Base-by-base conservation (phyloP, 1,140 invertebrate species). In the Diachasma alloeum region DNA sequence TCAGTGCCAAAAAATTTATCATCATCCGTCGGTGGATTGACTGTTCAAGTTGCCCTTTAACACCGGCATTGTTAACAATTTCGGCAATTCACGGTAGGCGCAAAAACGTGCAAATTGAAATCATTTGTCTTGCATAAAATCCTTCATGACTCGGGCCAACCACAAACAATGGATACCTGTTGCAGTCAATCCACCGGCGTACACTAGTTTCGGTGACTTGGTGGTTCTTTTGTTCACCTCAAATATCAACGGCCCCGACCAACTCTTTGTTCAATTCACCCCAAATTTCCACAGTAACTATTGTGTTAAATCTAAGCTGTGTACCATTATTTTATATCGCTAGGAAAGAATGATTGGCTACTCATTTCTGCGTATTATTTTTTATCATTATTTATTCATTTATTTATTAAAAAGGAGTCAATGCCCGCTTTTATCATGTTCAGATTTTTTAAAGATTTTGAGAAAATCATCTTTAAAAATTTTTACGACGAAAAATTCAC, bases 141-240 rank as follows among this genome's bases (percentile, higher is more conserved):
- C 22, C 26, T 63, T 63, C 19, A 63, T 26, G 59, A n/a, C 48
- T 15, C 48, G 24, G 9, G 53, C 19, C 22, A 26, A 26, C 59
- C 59, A 2, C 59, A 63, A 19, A 63, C 59, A 63, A 63, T 63
- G 59, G 59, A n/a, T 63, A 63, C 59, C 59, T 63, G 59, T 63
- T 63, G 59, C 59, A 63, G 59, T 4, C 22, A 63, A 63, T 26
- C 19, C 24, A 13, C 59, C 59, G 19, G 26, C 24, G 59, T 63
- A 63, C 24, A 63, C 5, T 15, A 26, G 59, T 63, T 26, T 13
- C 48, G 48, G 48, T 63, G 19, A 19, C 24, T 63, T 26, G 10
- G 59, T 63, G 15, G 10, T 15, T 63, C 59, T 63, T 63, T 63
- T 53, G 48, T 63, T 63, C 6, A 26, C 24, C 24, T 63, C 22